Base-by-base conservation (phyloP, 2,888 invertebrate genomes). In the Trichopria drosophilae region DNA sequence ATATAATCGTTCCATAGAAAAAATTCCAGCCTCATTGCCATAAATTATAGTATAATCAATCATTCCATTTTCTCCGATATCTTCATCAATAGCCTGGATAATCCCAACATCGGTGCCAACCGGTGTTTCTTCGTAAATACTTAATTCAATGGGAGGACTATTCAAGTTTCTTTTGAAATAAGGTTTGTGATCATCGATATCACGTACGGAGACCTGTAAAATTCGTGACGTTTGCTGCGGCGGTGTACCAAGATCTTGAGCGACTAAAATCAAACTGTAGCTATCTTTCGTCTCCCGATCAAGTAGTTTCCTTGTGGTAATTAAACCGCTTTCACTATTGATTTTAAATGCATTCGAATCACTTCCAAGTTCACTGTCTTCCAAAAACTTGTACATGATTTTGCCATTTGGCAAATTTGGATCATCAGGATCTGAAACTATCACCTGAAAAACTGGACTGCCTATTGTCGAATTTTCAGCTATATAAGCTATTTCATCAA, bases 121-220 rank as follows among this genome's bases (percentile, higher is more conserved):
- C 0, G 83, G 80, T 0, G 83, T 79, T 68, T 88, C 89, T 72
- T 91, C 90, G 32, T 81, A 76, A 0, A 86, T 76, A 0, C 75
- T 73, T 67, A 90, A 77, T 12, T 83, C 75, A 4, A 87, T 53
- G 0, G 89, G 88, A 3, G 66, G 59, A 68, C 80, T 80, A 71
- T 88, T 88, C 63, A 84, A 74, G 54, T 80, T 83, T 52, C 89
- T 77, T 6, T 78, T 79, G 61, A 91, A 90, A 51, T 82, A 80
- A 0, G 90, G 90, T 56, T 84, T 83, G 65, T 90, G 88, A 66
- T 91, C 90, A 65, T 91, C 90, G 9, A 88, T 82, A 62, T 91
- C 90, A 3, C 82, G 78, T 0, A 90, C 79, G 40, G 79, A 77
- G 0, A 91, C 84, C 37, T 82, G 82, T 0, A 90, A 78, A 1